Conservation (phyloP, 2,888 invertebrate species). For the Vannuccia rotundouncinata region DNA sequence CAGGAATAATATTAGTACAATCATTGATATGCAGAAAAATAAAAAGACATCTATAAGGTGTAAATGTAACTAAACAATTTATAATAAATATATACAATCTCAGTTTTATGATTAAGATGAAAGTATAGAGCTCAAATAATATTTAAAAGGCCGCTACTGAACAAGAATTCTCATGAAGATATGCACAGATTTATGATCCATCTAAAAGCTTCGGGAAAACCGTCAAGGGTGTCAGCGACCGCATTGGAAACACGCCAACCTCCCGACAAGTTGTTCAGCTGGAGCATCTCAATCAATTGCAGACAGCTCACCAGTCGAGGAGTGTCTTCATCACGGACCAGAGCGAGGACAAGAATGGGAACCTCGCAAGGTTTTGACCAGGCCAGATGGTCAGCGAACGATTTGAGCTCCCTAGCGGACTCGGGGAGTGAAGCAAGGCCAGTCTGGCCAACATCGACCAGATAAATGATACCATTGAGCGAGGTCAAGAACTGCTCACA, state of each 20-base stretch:
- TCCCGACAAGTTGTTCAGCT: slow-evolving; percentile 25
- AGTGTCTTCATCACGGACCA: slow-evolving; percentile 5
- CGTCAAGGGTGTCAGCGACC: neutral
- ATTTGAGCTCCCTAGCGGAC: neutral
- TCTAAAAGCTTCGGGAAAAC: neutral
- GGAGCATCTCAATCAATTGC: slow-evolving; percentile 1
- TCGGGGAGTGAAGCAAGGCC: neutral
- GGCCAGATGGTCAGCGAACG: slow-evolving; percentile 22
- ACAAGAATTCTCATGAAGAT: neutral
- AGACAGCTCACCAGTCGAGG: slow-evolving; percentile 27
- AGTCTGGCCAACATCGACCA: slow-evolving; percentile 10
- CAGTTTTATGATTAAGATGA: too few relatives aligned
- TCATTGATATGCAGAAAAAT: too few relatives aligned
- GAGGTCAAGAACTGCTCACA: neutral
- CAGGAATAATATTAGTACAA: too few relatives aligned
- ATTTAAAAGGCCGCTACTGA: too few relatives aligned
- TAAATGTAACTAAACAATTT: too few relatives aligned
- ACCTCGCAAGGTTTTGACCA: slow-evolving; percentile 30
- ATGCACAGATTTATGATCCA: neutral
- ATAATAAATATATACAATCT: too few relatives aligned
- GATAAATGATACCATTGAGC: slow-evolving; percentile 19
- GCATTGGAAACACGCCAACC: slow-evolving; percentile 33
- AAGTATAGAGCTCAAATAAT: too few relatives aligned
- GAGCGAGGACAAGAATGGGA: slow-evolving; percentile 30
- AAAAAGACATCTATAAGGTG: too few relatives aligned